Conservation (phyloP, 2,797 vertebrate species). For the Falco columbarius region DNA sequence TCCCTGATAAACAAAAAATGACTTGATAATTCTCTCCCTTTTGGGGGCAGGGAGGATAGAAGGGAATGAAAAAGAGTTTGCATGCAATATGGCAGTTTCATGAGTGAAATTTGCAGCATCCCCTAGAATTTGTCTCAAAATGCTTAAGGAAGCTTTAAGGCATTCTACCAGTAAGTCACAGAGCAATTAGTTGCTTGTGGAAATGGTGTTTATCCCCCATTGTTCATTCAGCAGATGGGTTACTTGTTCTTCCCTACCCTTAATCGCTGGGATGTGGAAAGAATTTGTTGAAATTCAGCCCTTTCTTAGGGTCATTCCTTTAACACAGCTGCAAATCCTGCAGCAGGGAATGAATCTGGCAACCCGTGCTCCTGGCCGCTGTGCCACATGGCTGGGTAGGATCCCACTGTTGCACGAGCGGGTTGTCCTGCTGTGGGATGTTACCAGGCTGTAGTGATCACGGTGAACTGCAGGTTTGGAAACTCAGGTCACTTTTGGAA, state of each 20-base stretch:
- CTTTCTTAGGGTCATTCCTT: neutral
- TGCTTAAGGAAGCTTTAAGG: neutral
- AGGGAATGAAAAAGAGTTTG: neutral
- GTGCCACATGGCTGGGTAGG: neutral
- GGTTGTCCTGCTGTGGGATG: neutral
- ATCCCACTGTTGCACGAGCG: rapidly evolving
- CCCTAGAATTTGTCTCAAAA: neutral
- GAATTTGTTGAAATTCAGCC: neutral
- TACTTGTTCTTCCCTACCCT: neutral
- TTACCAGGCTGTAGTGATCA: neutral
- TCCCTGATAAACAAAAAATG: neutral
- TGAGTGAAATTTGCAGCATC: neutral
- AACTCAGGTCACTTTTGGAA: neutral
- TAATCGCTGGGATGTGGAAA: neutral
- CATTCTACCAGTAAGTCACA: neutral
- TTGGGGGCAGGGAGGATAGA: neutral
- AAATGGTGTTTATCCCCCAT: neutral
- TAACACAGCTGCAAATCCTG: neutral
- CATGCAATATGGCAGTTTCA: neutral
- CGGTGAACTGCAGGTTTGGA: neutral
- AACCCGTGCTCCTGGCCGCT: rapidly evolving
- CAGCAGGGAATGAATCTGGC: rapidly evolving
- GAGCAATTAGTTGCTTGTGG: neutral
- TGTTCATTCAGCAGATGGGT: neutral
- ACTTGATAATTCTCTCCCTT: neutral